Evolutionary conservation across 2,113 vertebrate genomes (phyloP), one percentile per base, ranked within the genome.

Genomic region (Uria lomvia): DNA sequence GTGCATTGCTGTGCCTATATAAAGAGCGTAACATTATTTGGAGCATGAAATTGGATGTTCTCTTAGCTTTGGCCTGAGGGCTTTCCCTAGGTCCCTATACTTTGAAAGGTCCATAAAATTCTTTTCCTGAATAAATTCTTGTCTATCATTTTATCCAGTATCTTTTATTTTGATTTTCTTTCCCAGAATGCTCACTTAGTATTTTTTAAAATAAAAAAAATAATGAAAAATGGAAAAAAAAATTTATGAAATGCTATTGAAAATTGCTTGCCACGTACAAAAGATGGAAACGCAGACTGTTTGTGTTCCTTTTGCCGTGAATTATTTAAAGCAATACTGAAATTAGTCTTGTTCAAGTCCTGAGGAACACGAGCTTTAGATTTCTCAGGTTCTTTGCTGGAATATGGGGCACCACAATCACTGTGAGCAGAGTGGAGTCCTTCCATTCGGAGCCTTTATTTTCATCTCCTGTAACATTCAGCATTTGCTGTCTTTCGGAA

Each of bases 1-100:
- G 12, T 88, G 75, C 58, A 58, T 75, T 90, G 84, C 42, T 73
- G 36, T 81, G 86, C 66, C 65, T 94, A 22, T 78, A 83, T 50
- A 63, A 81, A 90, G 76, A 90, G 87, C 75, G 68, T 86, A 89
- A 94, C 81, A 91, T 76, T 96, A 97, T 96, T 82, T 97, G 88
- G 95, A 97, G 96, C 95, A 94, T 96, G 92, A 96, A 97, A 97
- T 96, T 94, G 32, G 36, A 94, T 95, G 72, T 97, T 96, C 75
- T 96, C 18, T 86, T 83, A 86, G 65, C 77, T 85, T 86, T 93
- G 75, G 56, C 94, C 91, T 53, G 53, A 95, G 67, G 94, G 83
- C 56, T 91, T 97, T 96, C 75, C 4, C 3, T 81, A 45, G 47
- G 80, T 85, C 87, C 45, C 68, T 94, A 78, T 95, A 95, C 15